Evolutionary conservation across 2,113 vertebrate species (phyloP), one percentile per base, ranked within the genome.

Genomic region (Charadrius vociferus): DNA sequence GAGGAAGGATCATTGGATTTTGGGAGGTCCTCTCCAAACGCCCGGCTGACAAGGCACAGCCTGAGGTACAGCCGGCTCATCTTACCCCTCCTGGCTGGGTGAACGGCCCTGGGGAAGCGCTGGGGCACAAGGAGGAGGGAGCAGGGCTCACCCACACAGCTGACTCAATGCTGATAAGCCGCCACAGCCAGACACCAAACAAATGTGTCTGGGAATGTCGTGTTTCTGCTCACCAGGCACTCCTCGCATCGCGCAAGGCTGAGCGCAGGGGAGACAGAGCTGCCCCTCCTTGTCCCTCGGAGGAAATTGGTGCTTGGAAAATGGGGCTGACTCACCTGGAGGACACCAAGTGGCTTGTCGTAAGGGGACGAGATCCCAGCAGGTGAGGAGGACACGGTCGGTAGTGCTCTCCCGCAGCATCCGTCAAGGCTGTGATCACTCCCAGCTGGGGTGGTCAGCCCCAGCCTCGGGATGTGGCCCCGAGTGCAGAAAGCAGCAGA

Each of bases 81-180:
- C 24, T n/a, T 13, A 30, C 24, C 58, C 70, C 85, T 55, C 27
- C 27, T 32, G 5, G 1, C 43, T 7, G 50, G 52, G 29, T 1
- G 2, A 77, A 13, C 6, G 17, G 52, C 27, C 34, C 52, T 36
- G 71, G 34, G 47, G 70, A 89, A 45, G 39, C 67, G 63, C 41
- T 53, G 75, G 75, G 86, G 75, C 39, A 75, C 26, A 26, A 15
- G 81, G 22, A 84, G n/a, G 34, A 52, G 43, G 45, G 37, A 52
- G 47, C 29, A 72, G 29, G 41, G 32, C 63, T 95, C 86, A 67
- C 65, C 86, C 90, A 86, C 90, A 18, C 75, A 27, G 36, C 37
- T 89, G 90, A 92, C 90, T 90, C 70, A 62, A 9, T 12, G 59
- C 70, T 72, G 86, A 95, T 81, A 89, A 95, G 52, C 52, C 6